These are phyloP conservation scores for Uria aalge DNA, from an alignment of 2,113 vertebrate species.

Conservation along the genomic window DNA sequence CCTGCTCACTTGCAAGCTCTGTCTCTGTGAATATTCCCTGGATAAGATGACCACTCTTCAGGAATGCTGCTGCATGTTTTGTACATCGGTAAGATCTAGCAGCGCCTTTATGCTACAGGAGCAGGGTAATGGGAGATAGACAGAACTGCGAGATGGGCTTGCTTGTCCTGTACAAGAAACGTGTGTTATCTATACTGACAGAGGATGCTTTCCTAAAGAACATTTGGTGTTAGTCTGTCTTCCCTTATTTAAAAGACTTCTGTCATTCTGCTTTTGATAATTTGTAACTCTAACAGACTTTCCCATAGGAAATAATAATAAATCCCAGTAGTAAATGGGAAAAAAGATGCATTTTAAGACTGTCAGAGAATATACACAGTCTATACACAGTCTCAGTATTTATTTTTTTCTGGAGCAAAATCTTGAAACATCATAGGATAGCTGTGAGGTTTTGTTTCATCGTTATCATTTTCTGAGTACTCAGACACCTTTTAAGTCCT, in stretches of 20 bases:
- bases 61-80: conserved; percentile 89
- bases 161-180: neutral
- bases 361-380: neutral
- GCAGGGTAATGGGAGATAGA: neutral
- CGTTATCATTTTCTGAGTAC: neutral
- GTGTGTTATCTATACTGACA: neutral
- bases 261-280: neutral
- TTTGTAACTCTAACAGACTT: neutral
- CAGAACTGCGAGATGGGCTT: neutral
- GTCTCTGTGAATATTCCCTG: conserved; percentile 83
- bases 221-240: neutral
- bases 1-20: conserved; percentile 89
- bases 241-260: neutral
- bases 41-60: conserved; percentile 83
- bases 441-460: neutral
- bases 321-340: neutral
- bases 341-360: neutral
- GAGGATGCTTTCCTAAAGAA: neutral
- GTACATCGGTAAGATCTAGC: conserved; percentile 79
- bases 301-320: neutral
- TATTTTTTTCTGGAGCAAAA: neutral
- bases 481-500: neutral
- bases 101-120: neutral
- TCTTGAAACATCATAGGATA: neutral
- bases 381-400: neutral